Percentiles rank a stretch among this genome's conserved stretches.
These are phyloP conservation scores for Lasaia peninsularis DNA, from an alignment of 1,140 invertebrate genomes.

Conservation along the genomic window DNA sequence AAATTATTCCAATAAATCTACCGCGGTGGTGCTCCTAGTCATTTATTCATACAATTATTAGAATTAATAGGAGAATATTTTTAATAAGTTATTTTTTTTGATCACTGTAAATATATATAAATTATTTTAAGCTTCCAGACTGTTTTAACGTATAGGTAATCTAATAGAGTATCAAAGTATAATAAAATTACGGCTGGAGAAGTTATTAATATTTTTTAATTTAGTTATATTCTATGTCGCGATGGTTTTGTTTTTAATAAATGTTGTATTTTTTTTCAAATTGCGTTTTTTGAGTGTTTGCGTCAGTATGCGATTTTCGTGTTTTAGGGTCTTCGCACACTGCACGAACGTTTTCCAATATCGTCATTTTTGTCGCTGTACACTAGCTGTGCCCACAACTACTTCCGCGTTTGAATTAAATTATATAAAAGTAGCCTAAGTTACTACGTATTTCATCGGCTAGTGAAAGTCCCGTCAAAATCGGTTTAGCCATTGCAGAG, in stretches of 20 bases:
- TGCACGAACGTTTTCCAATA: no score
- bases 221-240: background rate
- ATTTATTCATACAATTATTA: slow-evolving; percentile 10
- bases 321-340: no score
- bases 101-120: background rate
- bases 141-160: slow-evolving; percentile 1
- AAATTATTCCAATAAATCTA: background rate
- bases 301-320: no score
- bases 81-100: slow-evolving; percentile 2
- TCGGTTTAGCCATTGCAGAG: no score
- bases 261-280: background rate
- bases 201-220: background rate
- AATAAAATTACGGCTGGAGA: background rate
- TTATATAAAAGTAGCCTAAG: no score
- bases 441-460: no score
- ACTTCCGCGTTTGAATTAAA: no score
- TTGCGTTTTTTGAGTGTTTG: no score
- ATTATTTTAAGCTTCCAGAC: slow-evolving; percentile 1
- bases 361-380: no score
- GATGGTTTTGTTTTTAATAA: background rate
- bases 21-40: slow-evolving; percentile 20
- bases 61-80: slow-evolving; percentile 1
- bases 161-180: background rate
- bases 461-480: no score
- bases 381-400: no score